A percentile compares a stretch with the other conserved stretches of the same genome.
Evolutionary conservation across 2,113 vertebrate genomes (phyloP).

Genomic region (Xyrauchen texanus): DNA sequence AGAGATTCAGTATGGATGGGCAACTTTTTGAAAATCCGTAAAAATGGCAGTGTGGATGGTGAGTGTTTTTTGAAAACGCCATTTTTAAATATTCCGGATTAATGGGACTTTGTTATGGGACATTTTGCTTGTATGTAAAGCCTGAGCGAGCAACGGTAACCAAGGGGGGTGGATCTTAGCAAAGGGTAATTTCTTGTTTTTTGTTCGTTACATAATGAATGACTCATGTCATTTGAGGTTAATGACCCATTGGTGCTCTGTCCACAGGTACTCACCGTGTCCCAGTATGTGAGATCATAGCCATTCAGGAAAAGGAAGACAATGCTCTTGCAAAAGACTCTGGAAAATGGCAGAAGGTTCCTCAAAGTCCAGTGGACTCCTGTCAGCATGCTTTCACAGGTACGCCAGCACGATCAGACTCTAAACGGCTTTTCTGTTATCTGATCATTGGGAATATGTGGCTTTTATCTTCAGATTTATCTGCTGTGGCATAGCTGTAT

Average conservation of each 20-base stretch:
- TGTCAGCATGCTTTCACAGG: constrained; percentile 83
- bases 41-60: too few relatives aligned
- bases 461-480: background rate
- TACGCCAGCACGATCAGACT: constrained; percentile 55
- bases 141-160: too few relatives aligned
- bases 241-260: background rate
- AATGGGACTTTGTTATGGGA: too few relatives aligned
- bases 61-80: too few relatives aligned
- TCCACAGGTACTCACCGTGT: constrained; percentile 69
- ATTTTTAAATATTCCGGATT: too few relatives aligned
- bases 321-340: constrained; percentile 56
- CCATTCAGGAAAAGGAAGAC: constrained; percentile 76
- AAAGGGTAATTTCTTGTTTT: too few relatives aligned
- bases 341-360: constrained; percentile 83
- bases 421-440: background rate
- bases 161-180: too few relatives aligned
- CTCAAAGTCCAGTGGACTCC: constrained; percentile 60
- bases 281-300: constrained; percentile 83
- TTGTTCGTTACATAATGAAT: background rate
- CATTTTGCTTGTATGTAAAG: too few relatives aligned
- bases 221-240: constrained; percentile 9
- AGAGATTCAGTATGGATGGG: too few relatives aligned
- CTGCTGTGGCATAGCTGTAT: background rate
- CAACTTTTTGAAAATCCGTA: too few relatives aligned
- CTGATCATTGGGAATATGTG: constrained; percentile 35